Base-by-base conservation (phyloP, 2,113 vertebrate species). In the Cynoglossus semilaevis region DNA sequence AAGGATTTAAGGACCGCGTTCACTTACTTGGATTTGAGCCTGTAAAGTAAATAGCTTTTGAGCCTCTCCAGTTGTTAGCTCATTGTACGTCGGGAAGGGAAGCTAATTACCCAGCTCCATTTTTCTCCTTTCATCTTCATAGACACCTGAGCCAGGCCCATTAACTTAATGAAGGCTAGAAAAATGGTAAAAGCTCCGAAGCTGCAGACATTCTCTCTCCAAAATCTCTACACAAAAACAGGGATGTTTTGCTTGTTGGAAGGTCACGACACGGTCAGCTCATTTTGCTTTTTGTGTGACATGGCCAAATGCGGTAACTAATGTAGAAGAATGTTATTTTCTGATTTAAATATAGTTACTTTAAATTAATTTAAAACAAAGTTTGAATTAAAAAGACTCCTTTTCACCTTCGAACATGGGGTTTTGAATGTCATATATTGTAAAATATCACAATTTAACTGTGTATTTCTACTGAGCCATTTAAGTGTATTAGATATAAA, bases 81-180 rank as follows among this genome's bases (percentile, higher is more conserved):
- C 7, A 5, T 13, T 16, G 12, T 55, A 5, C 15, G 35, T 8
- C 7, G 19, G 9, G 49, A 52, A 4, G 13, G 37, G 35, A 54
- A 45, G 63, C 37, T 34, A 58, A 68, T 68, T 46, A 41, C 51
- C n/a, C 36, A 42, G 15, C 37, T 53, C n/a, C n/a, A 17, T 66
- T 61, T 19, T 42, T 56, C 15, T 15, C 13, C 45, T 55, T 60
- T 46, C 46, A 56, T 51, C 51, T 52, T 62, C 41, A 15, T 42
- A 51, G 41, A 41, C 57, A 56, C 70, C 42, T 62, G 52, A 62
- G 58, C 58, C 41, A 50, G n/a, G 8, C 19, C 41, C 51, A 56
- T 67, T 63, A 43, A 11, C 41, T 38, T 43, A 51, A 56, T 60
- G 19, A 60, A 54, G 45, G 22, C 36, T 41, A 48, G 36, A 17